These are phyloP conservation scores for Hippopotamus amphibius DNA, from an alignment of 2,113 vertebrate genomes.

Conservation along the genomic window DNA sequence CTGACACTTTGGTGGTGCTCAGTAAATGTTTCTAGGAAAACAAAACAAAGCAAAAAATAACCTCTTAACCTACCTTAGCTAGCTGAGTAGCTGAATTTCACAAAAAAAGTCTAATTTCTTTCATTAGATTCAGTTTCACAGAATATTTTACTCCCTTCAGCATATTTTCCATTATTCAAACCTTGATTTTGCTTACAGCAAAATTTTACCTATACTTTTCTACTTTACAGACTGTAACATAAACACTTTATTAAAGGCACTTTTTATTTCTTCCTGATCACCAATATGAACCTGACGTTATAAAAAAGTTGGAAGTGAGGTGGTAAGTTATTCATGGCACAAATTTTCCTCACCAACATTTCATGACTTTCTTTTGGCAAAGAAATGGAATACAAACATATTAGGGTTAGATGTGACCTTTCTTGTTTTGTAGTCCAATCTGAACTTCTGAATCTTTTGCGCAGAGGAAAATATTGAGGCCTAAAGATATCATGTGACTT, in stretches of 20 bases:
- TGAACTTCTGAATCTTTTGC: neutral
- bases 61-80: neutral
- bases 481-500: neutral
- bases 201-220: neutral
- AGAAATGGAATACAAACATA: conserved; percentile 3
- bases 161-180: neutral
- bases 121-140: neutral
- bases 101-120: neutral
- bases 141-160: neutral
- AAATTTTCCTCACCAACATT: neutral
- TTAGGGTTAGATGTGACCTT: neutral
- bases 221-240: neutral
- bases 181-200: neutral
- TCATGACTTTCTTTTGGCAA: neutral
- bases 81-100: neutral
- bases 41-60: neutral
- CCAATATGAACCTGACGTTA: neutral
- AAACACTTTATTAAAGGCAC: neutral
- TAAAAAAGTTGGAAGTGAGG: neutral
- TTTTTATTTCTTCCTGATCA: neutral
- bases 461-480: neutral
- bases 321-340: neutral
- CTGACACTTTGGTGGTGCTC: neutral
- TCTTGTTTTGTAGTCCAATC: neutral
- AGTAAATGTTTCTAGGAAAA: neutral